These are phyloP conservation scores for Parelbella ahira DNA, from an alignment of 2,888 invertebrate genomes.

Conservation along the genomic window DNA sequence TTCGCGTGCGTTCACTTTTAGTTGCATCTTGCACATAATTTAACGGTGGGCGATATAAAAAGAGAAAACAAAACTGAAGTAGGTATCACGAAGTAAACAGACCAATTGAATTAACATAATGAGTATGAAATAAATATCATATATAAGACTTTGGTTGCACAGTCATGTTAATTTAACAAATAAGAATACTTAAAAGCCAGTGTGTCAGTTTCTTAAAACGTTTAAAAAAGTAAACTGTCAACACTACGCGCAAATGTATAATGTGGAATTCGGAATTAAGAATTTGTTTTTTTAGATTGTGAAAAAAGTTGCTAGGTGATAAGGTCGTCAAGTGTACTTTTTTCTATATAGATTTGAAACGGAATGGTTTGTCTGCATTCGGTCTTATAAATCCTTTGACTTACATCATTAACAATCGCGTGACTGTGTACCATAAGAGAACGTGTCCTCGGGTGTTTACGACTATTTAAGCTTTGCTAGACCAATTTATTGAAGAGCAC, in stretches of 20 bases:
- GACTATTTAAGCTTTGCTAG: conserved; percentile 55
- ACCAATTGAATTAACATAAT: conserved; percentile 33
- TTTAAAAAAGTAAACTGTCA: conserved; percentile 26
- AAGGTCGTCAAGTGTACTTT: no score
- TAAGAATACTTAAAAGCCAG: conserved; percentile 20
- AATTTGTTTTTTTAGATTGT: conserved; percentile 2
- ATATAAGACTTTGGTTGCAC: conserved; percentile 27
- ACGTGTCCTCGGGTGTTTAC: conserved; percentile 60
- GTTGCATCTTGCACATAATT: conserved; percentile 33
- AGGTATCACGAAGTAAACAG: conserved; percentile 31
- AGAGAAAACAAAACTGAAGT: conserved; percentile 47
- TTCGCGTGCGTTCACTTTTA: conserved; percentile 44
- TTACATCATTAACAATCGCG: conserved; percentile 73
- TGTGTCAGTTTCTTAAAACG: conserved; percentile 9
- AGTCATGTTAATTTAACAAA: conserved; percentile 24
- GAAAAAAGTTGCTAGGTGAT: conserved; percentile 19
- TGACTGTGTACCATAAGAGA: conserved; percentile 63
- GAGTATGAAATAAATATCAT: conserved; percentile 27
- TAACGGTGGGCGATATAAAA: conserved; percentile 46
- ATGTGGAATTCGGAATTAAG: conserved; percentile 7
- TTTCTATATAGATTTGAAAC: conserved; percentile 31
- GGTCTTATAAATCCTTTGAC: conserved; percentile 57
- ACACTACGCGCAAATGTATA: conserved; percentile 16
- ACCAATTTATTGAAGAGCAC: conserved; percentile 54
- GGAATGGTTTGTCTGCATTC: conserved; percentile 29